Evolutionary conservation across 92 coral and sea anemone genomes (phyloP).

Genomic region (Palythoa grandis): DNA sequence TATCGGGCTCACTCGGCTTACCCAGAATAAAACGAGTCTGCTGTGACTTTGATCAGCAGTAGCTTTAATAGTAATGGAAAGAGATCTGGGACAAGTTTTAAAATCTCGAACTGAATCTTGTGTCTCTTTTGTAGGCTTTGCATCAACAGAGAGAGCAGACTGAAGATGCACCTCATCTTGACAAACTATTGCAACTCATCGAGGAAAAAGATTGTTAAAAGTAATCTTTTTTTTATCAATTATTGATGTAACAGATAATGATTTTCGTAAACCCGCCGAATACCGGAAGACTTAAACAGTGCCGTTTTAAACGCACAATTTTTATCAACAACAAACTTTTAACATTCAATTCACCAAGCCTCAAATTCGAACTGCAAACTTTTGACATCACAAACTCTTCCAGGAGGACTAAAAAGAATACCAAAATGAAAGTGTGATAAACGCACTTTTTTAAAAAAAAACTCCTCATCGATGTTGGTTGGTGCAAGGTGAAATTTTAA

Average conservation of each 20-base stretch:
- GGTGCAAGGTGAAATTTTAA: no score
- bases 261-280: background rate
- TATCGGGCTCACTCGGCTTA: no score
- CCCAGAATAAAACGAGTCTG: background rate
- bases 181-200: constrained; percentile 36
- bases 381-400: no score
- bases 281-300: background rate
- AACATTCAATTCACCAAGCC: background rate
- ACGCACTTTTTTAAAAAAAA: no score
- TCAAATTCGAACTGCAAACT: background rate
- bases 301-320: background rate
- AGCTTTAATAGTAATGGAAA: background rate
- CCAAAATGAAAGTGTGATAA: no score
- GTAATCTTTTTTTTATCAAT: background rate
- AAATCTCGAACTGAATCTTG: background rate
- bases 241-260: background rate
- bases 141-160: constrained; percentile 51
- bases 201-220: constrained; percentile 29
- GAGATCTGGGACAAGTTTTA: background rate
- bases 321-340: background rate
- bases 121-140: constrained; percentile 52
- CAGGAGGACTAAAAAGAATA: no score
- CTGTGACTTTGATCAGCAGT: background rate
- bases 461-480: no score
- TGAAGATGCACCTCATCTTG: constrained; percentile 53